Evolutionary conservation across 2,888 invertebrate genomes (phyloP), one percentile per base, ranked within the genome.

Genomic region (Erpobdella octoculata): DNA sequence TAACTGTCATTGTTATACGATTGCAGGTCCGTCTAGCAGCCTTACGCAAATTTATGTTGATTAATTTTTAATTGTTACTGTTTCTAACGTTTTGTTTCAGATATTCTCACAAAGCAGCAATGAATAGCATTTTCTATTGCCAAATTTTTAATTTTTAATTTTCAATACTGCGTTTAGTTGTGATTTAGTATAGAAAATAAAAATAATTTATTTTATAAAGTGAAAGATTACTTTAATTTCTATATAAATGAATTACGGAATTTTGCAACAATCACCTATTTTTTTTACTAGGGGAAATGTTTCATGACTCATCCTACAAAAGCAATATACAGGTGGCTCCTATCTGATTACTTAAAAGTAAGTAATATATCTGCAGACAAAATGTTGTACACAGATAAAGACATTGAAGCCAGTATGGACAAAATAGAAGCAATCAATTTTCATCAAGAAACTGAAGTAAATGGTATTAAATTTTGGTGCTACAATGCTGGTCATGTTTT

Each of bases 231-330:
- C n/a, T n/a, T 1, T 59, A 59, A 31, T 3, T 5, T 12, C n/a
- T 33, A 65, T 65, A 9, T 9, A 59, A 12, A 59, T 25, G 21
- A 21, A 12, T 59, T 18, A 21, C 25, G 21, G 9, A 18, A 21
- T 25, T 15, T 59, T 9, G 9, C 18, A 15, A 18, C 12, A 59
- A 18, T 9, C 9, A 18, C 21, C 12, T 18, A 59, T 59, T 65
- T 65, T 4, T 25, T 65, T 65, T 2, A n/a, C 37, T 33, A 41
- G 62, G 96, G 97, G 0, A 88, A 95, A 58, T 96, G 96, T 82
- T 97, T 96, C 82, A 98, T 98, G 98, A 98, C 98, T 0, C 98
- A 99, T 82, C 97, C 98, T 0, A 96, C 98, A 0, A 98, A 99
- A 86, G 97, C 97, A 35, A 98, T 99, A 79, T 99, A 97, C 83